Base-by-base conservation (phyloP, 2,888 invertebrate genomes). In the Dasysyrphus albostriatus region DNA sequence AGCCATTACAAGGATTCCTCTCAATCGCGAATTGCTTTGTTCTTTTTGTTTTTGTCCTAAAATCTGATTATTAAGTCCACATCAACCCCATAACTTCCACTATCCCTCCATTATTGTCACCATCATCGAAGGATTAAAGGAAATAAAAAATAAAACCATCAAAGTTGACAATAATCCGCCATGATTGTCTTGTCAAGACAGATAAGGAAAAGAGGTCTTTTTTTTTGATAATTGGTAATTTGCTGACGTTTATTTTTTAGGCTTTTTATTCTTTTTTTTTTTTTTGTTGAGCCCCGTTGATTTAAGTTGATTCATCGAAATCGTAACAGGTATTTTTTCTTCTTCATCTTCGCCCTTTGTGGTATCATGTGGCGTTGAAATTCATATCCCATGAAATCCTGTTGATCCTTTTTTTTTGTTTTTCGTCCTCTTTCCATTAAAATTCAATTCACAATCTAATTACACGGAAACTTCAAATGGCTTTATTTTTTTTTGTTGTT, bases 401-500 rank as follows among this genome's bases (percentile, higher is more conserved):
- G 87, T 87, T 87, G 87, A 83, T 82, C 78, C 82, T 79, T 82
- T 78, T 78, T 82, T 79, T 54, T 72, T 39, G 8, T 16, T 12
- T 24, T 37, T 78, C 39, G 16, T 51, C 76, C 81, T 61, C 81
- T n/a, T 77, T 49, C 85, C 70, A 59, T 78, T 75, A 70, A 75
- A 83, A 83, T 87, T 87, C 87, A 87, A 87, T 87, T 87, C 83
- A 72, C 58, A 83, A 87, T 87, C 87, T 87, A 87, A 87, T 87
- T 87, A 87, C 87, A 87, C 87, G 87, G 87, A 87, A 87, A 87
- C 78, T 87, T 87, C 87, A 87, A 87, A 87, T 87, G 87, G 75
- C 14, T 84, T 83, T 78, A 47, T 76, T 24, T 24, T 42, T 61
- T 39, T 39, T 24, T 24, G 14, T 14, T 0, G 14, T 82, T 32